Percentiles rank a stretch among this genome's conserved stretches.
Conservation (phyloP, 1,140 invertebrate species). For the Lithobius niger region DNA sequence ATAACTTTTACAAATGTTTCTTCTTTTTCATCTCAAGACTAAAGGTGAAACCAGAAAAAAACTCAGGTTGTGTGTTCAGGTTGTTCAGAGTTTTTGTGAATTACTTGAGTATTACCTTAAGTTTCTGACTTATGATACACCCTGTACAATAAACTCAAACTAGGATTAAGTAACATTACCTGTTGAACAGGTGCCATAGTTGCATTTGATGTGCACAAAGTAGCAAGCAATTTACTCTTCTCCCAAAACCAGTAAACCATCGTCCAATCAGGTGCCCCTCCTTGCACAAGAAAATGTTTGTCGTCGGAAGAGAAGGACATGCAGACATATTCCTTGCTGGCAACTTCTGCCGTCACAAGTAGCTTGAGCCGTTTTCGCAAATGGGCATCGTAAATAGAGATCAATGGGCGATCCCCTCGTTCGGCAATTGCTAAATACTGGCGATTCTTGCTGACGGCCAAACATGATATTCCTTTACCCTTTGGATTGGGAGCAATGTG, state of each 20-base stretch:
- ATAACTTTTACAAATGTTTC: too few relatives aligned
- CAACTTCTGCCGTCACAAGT: slow-evolving; percentile 28
- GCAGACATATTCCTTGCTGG: slow-evolving; percentile 45
- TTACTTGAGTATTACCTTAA: too few relatives aligned
- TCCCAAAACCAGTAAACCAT: slow-evolving; percentile 72
- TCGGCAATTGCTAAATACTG: slow-evolving; percentile 18
- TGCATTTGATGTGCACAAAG: too few relatives aligned
- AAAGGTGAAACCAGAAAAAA: too few relatives aligned
- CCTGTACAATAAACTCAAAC: too few relatives aligned
- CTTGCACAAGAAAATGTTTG: slow-evolving; percentile 59
- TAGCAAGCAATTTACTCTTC: slow-evolving; percentile 49
- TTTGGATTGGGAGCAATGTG: slow-evolving; percentile 34
- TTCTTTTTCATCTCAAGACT: too few relatives aligned
- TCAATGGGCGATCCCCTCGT: slow-evolving; percentile 30
- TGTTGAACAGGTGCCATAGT: too few relatives aligned
- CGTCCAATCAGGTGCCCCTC: slow-evolving; percentile 61
- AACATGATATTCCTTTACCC: slow-evolving; percentile 22
- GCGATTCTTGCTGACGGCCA: not conserved
- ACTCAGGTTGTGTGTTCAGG: too few relatives aligned
- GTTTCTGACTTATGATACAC: too few relatives aligned
- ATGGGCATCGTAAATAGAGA: slow-evolving; percentile 37
- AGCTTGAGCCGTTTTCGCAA: slow-evolving; percentile 33
- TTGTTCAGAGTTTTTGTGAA: too few relatives aligned
- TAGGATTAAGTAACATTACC: too few relatives aligned
- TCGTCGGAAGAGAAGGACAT: slow-evolving; percentile 63